These are phyloP conservation scores for Drosophila santomea DNA, from an alignment of 1,140 invertebrate genomes.

Conservation along the genomic window DNA sequence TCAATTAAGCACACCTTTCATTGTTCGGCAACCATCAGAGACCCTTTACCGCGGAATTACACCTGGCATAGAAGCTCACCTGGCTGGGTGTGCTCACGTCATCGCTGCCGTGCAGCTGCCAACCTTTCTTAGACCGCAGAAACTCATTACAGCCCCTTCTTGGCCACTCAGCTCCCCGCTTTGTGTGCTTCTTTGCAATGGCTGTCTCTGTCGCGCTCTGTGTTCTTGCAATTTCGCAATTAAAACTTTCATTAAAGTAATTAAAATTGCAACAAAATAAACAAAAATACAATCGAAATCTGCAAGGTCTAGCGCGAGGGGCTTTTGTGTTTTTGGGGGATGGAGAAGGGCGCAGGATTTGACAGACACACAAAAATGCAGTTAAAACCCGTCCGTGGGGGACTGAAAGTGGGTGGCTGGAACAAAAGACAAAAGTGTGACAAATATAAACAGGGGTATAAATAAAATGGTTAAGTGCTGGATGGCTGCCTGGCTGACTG, in stretches of 20 bases:
- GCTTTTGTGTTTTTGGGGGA: not conserved
- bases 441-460: constrained; percentile 81
- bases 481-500: constrained; percentile 8
- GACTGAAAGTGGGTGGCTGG: constrained; percentile 8
- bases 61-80: constrained; percentile 15
- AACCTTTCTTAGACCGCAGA: constrained; percentile 80
- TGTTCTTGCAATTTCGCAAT: constrained; percentile 80
- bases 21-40: not conserved
- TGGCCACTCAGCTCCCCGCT: not conserved
- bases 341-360: constrained; percentile 39
- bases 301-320: constrained; percentile 37
- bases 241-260: constrained; percentile 84
- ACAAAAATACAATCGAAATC: constrained; percentile 83
- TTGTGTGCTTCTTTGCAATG: constrained; percentile 23
- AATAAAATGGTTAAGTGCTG: constrained; percentile 74
- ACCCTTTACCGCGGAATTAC: not conserved
- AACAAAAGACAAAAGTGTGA: constrained; percentile 79
- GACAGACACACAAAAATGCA: constrained; percentile 79
- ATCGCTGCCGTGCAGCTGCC: constrained; percentile 65
- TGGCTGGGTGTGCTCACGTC: constrained; percentile 50
- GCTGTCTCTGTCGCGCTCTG: constrained; percentile 47
- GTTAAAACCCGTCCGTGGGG: constrained; percentile 59
- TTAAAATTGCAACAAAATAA: constrained; percentile 83
- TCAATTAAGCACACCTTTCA: constrained; percentile 10
- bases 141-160: constrained; percentile 67